phyloP scores from a whole-genome alignment of 2,888 invertebrate species.

The Folsomia manolachei region DNA sequence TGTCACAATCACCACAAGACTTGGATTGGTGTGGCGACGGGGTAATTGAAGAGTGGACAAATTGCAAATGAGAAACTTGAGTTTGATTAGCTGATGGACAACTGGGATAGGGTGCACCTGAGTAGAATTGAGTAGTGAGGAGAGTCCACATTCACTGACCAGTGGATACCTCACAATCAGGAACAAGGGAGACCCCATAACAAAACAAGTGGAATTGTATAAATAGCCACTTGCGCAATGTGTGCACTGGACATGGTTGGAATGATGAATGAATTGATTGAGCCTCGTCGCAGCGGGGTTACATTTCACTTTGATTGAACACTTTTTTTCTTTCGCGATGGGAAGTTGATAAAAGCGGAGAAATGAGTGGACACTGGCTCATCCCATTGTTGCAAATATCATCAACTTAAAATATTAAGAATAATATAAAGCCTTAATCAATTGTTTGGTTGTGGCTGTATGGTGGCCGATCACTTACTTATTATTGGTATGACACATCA shows the following conservation, averaged over 20 bases:
- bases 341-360: conserved; percentile 12
- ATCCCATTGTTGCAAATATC: conserved; percentile 18
- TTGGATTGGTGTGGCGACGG: not conserved
- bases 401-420: conserved; percentile 5
- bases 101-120: conserved; percentile 2
- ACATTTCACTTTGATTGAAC: conserved; percentile 15
- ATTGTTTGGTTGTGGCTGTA: not conserved
- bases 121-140: not conserved
- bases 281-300: conserved; percentile 7
- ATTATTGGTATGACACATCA: not conserved
- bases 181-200: too few species aligned
- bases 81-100: conserved; percentile 5
- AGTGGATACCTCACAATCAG: not conserved
- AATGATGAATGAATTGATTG: conserved; percentile 16
- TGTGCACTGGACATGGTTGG: not conserved
- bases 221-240: not conserved
- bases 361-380: conserved; percentile 3
- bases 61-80: conserved; percentile 2
- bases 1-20: not conserved
- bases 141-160: not conserved
- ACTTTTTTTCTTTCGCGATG: conserved; percentile 14
- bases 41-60: conserved; percentile 9
- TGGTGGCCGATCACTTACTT: not conserved
- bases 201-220: too few species aligned
- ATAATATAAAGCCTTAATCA: not conserved